Conservation (phyloP, 2,888 invertebrate genomes). For the Ophion costatus region DNA sequence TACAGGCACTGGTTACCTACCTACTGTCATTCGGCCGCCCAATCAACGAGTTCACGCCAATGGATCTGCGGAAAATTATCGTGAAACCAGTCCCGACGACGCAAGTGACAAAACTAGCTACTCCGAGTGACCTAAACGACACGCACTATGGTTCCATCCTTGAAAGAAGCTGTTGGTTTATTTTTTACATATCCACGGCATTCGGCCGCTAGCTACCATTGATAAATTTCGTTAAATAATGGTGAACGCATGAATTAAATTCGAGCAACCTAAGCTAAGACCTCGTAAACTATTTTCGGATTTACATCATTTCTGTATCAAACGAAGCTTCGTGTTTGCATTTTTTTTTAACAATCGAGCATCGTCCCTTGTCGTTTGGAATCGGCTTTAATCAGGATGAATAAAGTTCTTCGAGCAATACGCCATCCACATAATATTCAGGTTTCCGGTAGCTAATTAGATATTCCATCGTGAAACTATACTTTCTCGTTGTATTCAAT, state of each 20-base stretch:
- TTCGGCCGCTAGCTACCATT: background rate
- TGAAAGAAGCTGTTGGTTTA: slow-evolving; percentile 19
- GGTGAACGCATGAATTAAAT: background rate
- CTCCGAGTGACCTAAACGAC: slow-evolving; percentile 79
- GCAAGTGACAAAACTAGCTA: slow-evolving; percentile 82
- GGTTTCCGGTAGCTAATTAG: too few relatives aligned
- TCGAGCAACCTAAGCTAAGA: background rate
- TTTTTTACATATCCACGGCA: slow-evolving; percentile 3
- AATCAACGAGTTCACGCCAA: slow-evolving; percentile 79
- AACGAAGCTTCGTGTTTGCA: background rate
- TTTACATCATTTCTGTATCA: background rate
- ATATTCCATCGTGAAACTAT: too few relatives aligned
- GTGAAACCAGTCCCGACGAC: slow-evolving; percentile 80
- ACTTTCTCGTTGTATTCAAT: background rate
- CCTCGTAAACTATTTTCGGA: background rate
- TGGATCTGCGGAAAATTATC: slow-evolving; percentile 78
- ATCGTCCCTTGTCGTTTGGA: background rate
- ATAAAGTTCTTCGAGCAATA: background rate
- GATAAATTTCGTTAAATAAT: background rate
- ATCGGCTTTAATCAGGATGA: background rate
- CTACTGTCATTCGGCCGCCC: slow-evolving; percentile 88
- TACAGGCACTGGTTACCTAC: slow-evolving; percentile 92
- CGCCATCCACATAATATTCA: background rate
- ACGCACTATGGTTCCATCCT: slow-evolving; percentile 61
- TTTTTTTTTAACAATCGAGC: background rate